Conservation (phyloP, 2,888 invertebrate species). For the Pedicia rivosa region DNA sequence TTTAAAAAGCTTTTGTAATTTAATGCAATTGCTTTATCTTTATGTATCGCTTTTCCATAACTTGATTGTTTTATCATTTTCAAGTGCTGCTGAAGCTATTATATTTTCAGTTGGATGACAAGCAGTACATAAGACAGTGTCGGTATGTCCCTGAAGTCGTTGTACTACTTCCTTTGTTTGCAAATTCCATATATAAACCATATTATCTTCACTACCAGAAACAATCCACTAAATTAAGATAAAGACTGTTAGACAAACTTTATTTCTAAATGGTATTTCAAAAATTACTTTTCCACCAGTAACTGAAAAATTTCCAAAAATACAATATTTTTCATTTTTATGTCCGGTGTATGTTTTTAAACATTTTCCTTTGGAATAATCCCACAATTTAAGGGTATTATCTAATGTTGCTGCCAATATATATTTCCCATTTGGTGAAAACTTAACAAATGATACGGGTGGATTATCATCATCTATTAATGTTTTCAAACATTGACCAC, state of each 20-base stretch:
- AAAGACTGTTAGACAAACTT: too few species aligned
- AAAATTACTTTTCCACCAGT: constrained; percentile 88
- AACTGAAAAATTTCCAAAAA: constrained; percentile 99
- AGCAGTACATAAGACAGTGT: constrained; percentile 91
- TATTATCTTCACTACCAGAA: constrained; percentile 97
- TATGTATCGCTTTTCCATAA: constrained; percentile 96
- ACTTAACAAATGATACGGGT: constrained; percentile 98
- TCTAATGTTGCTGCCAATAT: constrained; percentile 96
- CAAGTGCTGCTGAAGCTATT: constrained; percentile 95
- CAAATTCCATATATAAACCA: constrained; percentile 99
- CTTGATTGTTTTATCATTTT: constrained; percentile 98
- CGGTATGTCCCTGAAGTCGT: constrained; percentile 90
- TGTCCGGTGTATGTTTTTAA: constrained; percentile 97
- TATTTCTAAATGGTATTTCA: constrained; percentile 2
- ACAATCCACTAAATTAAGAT: constrained; percentile 81
- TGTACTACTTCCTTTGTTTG: constrained; percentile 99
- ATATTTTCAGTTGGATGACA: constrained; percentile 99
- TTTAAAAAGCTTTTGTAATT: too few species aligned
- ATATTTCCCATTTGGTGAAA: constrained; percentile 99
- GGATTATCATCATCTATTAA: constrained; percentile 99
- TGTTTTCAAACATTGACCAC: constrained; percentile 97
- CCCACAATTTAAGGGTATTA: constrained; percentile 97
- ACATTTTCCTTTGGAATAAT: constrained; percentile 97
- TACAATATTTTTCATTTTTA: constrained; percentile 98
- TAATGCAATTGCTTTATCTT: constrained; percentile 27